Percentiles rank a stretch among this genome's conserved stretches.
phyloP scores from a whole-genome alignment of 2,113 vertebrate genomes.

The Picathartes gymnocephalus region DNA sequence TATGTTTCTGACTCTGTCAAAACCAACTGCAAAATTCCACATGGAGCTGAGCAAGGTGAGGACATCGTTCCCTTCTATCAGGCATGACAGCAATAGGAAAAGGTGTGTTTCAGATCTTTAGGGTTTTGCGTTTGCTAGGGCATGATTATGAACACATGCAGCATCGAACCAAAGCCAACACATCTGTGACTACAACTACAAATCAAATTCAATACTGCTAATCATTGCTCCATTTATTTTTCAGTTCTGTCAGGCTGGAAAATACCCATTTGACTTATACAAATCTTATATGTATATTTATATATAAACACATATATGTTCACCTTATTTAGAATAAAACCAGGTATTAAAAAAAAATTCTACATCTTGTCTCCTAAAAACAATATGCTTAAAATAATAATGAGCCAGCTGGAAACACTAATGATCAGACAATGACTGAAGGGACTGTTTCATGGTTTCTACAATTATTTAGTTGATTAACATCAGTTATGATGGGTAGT shows the following conservation, averaged over 20 bases:
- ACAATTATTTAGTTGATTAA: neutral
- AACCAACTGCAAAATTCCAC: neutral
- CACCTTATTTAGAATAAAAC: neutral
- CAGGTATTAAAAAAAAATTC: neutral
- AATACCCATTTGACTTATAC: neutral
- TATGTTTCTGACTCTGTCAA: neutral
- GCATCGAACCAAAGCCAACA: neutral
- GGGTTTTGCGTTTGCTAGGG: neutral
- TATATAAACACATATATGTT: neutral
- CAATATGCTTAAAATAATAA: neutral
- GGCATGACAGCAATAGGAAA: fast-evolving
- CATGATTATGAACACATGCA: neutral
- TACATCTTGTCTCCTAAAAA: neutral
- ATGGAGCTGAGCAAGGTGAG: neutral
- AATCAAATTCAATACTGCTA: neutral
- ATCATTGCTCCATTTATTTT: neutral
- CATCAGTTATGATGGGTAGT: neutral
- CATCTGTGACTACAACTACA: neutral
- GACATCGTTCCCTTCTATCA: neutral
- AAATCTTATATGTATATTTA: neutral
- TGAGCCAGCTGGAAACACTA: neutral
- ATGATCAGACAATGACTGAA: neutral
- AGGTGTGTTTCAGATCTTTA: neutral
- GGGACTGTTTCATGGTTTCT: neutral
- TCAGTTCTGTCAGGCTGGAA: neutral